Conservation (phyloP, 2,797 vertebrate species). For the Hapalemur alaotrensis region DNA sequence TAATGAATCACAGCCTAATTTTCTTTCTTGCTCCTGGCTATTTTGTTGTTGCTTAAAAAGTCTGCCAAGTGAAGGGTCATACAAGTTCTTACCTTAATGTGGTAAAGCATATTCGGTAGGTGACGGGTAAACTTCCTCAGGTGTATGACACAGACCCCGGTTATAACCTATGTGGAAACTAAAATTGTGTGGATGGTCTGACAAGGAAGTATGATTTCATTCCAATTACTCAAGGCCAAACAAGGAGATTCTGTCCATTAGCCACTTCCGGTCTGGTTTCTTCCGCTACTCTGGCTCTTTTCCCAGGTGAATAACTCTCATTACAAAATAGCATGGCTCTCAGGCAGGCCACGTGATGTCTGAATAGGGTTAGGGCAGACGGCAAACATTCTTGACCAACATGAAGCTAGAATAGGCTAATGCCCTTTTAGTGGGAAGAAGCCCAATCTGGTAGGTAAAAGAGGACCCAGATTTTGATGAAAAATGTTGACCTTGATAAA, state of each 20-base stretch:
- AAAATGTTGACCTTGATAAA: constrained; percentile 16
- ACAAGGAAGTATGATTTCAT: neutral
- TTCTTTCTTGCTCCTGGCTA: neutral
- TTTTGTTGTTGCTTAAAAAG: neutral
- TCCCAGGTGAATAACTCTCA: constrained; percentile 37
- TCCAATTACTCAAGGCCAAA: neutral
- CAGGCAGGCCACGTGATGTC: neutral
- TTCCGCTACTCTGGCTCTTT: neutral
- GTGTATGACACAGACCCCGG: neutral
- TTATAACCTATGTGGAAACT: neutral
- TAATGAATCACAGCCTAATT: neutral
- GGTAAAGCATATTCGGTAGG: neutral
- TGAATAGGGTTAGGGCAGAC: neutral
- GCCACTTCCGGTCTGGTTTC: neutral
- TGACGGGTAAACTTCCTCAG: neutral
- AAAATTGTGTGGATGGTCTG: neutral
- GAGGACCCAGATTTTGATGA: neutral
- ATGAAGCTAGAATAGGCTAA: neutral
- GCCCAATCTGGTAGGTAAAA: neutral
- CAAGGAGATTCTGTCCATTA: neutral
- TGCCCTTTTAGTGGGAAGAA: neutral
- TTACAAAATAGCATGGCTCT: constrained; percentile 4
- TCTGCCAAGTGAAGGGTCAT: neutral
- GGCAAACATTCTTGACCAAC: constrained; percentile 6
- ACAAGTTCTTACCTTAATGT: neutral